A percentile compares a stretch with the other conserved stretches of the same genome.
phyloP scores from a whole-genome alignment of 2,797 vertebrate species.

The Tamandua tetradactyla region DNA sequence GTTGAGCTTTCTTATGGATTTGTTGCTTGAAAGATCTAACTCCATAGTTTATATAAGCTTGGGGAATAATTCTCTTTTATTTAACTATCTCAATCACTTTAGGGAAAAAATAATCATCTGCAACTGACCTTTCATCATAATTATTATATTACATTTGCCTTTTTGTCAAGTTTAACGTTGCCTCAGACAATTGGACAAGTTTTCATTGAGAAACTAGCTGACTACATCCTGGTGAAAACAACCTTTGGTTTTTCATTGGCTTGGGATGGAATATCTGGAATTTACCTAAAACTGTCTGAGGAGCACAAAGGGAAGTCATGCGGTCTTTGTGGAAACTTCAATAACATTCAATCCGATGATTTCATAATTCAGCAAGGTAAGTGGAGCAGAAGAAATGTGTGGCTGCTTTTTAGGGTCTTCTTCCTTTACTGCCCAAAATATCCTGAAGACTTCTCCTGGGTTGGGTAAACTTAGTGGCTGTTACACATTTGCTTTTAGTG shows the following conservation, averaged over 20 bases:
- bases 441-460: neutral
- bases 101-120: neutral
- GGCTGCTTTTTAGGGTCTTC: neutral
- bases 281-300: constrained; percentile 97
- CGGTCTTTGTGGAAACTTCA: constrained; percentile 98
- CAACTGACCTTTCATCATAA: neutral
- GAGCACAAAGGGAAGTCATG: constrained; percentile 94
- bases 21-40: neutral
- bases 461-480: neutral
- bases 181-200: constrained; percentile 94
- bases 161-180: constrained; percentile 89
- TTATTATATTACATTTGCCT: constrained; percentile 35
- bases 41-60: neutral
- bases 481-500: neutral
- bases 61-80: neutral
- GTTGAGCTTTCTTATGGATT: neutral
- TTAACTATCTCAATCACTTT: neutral
- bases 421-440: neutral
- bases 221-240: constrained; percentile 98
- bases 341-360: constrained; percentile 94
- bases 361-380: constrained; percentile 92
- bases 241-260: constrained; percentile 98
- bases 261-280: constrained; percentile 96
- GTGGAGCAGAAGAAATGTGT: neutral
- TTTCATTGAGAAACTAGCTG: constrained; percentile 95